These are phyloP conservation scores for Cinclus mexicanus DNA, from an alignment of 2,113 vertebrate genomes.

Conservation along the genomic window DNA sequence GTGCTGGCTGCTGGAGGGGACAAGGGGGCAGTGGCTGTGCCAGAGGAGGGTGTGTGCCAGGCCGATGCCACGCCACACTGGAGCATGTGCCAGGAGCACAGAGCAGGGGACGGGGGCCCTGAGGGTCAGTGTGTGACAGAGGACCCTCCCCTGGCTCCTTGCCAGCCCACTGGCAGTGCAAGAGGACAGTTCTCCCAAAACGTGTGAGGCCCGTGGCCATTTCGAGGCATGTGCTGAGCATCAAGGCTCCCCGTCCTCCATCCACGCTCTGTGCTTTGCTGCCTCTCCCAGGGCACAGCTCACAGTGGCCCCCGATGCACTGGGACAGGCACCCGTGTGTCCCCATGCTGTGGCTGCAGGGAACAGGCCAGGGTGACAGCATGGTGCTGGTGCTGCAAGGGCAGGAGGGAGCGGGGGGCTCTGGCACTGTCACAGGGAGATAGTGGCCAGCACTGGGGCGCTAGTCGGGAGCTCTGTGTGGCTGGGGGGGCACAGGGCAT, in stretches of 20 bases:
- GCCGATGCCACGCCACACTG: rapidly evolving
- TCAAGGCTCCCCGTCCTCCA: rapidly evolving
- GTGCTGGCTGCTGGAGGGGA: not conserved
- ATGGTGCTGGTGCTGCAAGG: not conserved
- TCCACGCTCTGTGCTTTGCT: rapidly evolving
- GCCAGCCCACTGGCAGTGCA: rapidly evolving
- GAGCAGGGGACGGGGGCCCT: not conserved
- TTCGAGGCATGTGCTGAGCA: rapidly evolving
- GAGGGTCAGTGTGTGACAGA: rapidly evolving
- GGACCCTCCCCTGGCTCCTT: not conserved
- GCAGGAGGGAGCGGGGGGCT: rapidly evolving
- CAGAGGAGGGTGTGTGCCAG: not conserved
- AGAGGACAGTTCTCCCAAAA: rapidly evolving
- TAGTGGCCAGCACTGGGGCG: rapidly evolving
- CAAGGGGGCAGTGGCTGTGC: not conserved
- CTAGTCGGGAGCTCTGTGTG: not conserved
- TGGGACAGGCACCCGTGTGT: rapidly evolving
- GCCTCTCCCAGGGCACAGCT: not conserved
- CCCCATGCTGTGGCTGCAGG: rapidly evolving
- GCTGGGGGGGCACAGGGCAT: not conserved
- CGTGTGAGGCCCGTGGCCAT: rapidly evolving
- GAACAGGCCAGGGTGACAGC: not conserved
- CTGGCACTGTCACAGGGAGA: rapidly evolving
- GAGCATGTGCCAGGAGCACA: not conserved
- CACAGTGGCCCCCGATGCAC: rapidly evolving